These are phyloP conservation scores for Onychomys arenicola DNA, from an alignment of 2,797 vertebrate genomes.

Conservation along the genomic window DNA sequence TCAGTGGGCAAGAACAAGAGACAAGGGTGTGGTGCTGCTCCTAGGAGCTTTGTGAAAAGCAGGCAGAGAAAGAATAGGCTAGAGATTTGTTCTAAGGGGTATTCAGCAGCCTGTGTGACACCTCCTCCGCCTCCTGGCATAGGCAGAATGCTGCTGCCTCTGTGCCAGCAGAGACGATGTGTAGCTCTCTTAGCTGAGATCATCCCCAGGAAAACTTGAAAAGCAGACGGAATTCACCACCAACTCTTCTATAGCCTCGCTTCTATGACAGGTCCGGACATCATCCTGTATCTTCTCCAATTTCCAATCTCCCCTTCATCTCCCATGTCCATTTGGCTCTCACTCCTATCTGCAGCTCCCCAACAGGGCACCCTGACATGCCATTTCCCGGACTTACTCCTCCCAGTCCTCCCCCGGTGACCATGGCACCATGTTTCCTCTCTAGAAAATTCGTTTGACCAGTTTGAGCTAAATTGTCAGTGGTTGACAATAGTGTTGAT, in stretches of 20 bases:
- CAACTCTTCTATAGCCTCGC: background rate
- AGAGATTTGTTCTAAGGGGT: background rate
- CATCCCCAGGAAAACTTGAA: constrained; percentile 24
- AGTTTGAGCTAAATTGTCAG: constrained; percentile 27
- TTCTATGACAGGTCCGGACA: background rate
- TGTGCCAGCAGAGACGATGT: background rate
- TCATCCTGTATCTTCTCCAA: background rate
- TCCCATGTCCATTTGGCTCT: background rate
- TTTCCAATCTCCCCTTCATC: background rate
- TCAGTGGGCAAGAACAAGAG: background rate
- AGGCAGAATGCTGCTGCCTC: background rate
- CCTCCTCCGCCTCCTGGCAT: background rate
- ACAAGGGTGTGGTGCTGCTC: background rate
- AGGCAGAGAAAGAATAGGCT: background rate
- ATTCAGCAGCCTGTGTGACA: background rate
- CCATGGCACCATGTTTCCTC: background rate
- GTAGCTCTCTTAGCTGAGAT: background rate
- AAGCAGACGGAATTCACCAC: background rate
- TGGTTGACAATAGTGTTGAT: constrained; percentile 15
- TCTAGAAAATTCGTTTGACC: constrained; percentile 16
- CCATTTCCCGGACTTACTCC: background rate
- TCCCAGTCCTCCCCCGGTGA: background rate
- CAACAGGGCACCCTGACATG: background rate
- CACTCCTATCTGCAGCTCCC: background rate
- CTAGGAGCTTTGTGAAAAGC: background rate